These are phyloP conservation scores for Stratiomys singularior DNA, from an alignment of 2,888 invertebrate genomes.

Conservation along the genomic window DNA sequence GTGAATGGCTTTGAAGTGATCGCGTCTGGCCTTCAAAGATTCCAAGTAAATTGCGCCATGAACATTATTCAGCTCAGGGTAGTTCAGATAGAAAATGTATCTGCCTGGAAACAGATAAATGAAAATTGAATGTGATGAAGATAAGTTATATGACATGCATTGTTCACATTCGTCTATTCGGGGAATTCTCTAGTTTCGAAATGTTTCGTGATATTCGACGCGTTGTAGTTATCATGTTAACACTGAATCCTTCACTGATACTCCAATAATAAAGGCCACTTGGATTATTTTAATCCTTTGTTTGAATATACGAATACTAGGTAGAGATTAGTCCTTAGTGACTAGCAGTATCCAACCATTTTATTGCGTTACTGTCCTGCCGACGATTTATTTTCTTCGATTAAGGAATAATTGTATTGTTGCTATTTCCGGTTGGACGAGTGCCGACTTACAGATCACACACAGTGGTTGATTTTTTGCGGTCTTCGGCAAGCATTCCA, in stretches of 20 bases:
- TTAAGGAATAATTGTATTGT: constrained; percentile 29
- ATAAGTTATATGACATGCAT: too few relatives aligned
- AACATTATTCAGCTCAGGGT: not conserved
- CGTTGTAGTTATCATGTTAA: too few relatives aligned
- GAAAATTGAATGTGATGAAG: not conserved
- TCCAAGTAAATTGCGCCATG: not conserved
- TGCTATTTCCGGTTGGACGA: constrained; percentile 41
- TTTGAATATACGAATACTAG: too few relatives aligned
- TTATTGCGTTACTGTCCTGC: not conserved
- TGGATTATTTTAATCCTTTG: too few relatives aligned
- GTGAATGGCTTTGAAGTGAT: constrained; percentile 38
- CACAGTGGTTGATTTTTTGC: constrained; percentile 27
- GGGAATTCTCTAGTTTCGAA: too few relatives aligned
- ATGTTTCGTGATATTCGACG: too few relatives aligned
- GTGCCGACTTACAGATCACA: not conserved
- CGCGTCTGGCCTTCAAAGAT: constrained; percentile 32
- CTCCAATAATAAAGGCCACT: too few relatives aligned
- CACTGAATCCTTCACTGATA: too few relatives aligned
- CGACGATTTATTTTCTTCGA: not conserved
- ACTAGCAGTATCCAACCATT: not conserved
- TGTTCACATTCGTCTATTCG: too few relatives aligned
- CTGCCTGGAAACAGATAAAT: constrained; percentile 11
- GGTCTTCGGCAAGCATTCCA: constrained; percentile 19
- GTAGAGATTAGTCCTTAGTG: too few relatives aligned
- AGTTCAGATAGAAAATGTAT: constrained; percentile 4